A percentile compares a stretch with the other conserved stretches of the same genome.
These are phyloP conservation scores for Illadopsis cleaveri DNA, from an alignment of 2,113 vertebrate genomes.

Conservation along the genomic window DNA sequence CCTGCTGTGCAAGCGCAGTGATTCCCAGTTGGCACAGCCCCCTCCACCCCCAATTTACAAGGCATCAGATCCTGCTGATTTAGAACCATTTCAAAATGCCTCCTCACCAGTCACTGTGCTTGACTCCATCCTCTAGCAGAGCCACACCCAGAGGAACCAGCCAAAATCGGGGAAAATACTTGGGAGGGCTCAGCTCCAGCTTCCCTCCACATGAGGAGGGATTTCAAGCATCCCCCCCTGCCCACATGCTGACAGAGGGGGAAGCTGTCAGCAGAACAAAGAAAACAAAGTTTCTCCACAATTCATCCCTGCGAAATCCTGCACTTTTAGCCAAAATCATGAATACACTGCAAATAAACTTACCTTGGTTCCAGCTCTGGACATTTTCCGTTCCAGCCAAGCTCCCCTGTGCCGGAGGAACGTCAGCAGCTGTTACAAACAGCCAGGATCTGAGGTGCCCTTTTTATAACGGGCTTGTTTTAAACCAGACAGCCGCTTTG, in stretches of 20 bases:
- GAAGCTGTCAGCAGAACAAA: background rate
- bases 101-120: background rate
- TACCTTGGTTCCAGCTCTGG: slow-evolving; percentile 74
- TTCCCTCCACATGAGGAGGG: background rate
- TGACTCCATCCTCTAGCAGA: background rate
- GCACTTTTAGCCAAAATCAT: background rate
- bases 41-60: rapidly evolving
- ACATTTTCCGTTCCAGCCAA: slow-evolving; percentile 67
- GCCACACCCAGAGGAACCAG: background rate
- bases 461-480: slow-evolving; percentile 85
- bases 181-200: background rate
- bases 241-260: background rate
- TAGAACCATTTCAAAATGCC: background rate
- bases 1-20: rapidly evolving
- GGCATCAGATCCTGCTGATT: background rate
- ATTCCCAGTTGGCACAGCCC: background rate
- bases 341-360: background rate
- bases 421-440: slow-evolving; percentile 56
- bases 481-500: slow-evolving; percentile 87
- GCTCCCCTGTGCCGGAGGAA: slow-evolving; percentile 52
- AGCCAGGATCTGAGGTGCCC: slow-evolving; percentile 52
- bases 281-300: background rate
- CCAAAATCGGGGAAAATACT: background rate
- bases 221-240: background rate
- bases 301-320: background rate